Conservation (phyloP, 2,113 vertebrate species). For the Pygoscelis adeliae region DNA sequence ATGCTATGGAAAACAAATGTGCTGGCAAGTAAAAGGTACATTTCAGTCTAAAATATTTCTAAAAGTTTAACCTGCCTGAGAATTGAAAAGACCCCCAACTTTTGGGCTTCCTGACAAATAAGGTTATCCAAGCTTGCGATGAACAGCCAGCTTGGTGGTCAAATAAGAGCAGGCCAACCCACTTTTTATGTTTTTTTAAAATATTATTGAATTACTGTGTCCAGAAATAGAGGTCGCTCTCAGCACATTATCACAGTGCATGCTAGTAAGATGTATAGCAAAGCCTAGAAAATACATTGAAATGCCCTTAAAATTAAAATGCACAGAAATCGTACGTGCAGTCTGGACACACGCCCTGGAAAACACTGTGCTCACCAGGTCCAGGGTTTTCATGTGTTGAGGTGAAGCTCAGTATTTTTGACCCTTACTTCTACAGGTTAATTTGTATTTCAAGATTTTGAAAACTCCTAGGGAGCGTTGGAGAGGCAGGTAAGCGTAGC, state of each 20-base stretch:
- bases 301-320: not conserved
- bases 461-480: accelerated
- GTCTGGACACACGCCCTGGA: not conserved
- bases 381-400: not conserved
- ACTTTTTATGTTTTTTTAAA: not conserved
- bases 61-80: not conserved
- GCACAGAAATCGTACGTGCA: accelerated
- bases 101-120: not conserved
- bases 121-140: not conserved
- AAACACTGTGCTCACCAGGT: accelerated
- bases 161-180: not conserved
- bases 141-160: not conserved
- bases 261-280: not conserved
- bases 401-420: not conserved
- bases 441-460: not conserved
- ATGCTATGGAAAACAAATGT: not conserved
- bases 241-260: not conserved
- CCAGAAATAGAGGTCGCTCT: not conserved
- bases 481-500: not conserved
- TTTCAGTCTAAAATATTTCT: not conserved
- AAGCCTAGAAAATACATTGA: not conserved
- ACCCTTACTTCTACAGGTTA: not conserved
- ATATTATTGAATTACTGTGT: not conserved
- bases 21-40: not conserved
- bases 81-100: not conserved